Base-by-base conservation (phyloP, 2,113 vertebrate species). In the pig (Sus scrofa) region DNA sequence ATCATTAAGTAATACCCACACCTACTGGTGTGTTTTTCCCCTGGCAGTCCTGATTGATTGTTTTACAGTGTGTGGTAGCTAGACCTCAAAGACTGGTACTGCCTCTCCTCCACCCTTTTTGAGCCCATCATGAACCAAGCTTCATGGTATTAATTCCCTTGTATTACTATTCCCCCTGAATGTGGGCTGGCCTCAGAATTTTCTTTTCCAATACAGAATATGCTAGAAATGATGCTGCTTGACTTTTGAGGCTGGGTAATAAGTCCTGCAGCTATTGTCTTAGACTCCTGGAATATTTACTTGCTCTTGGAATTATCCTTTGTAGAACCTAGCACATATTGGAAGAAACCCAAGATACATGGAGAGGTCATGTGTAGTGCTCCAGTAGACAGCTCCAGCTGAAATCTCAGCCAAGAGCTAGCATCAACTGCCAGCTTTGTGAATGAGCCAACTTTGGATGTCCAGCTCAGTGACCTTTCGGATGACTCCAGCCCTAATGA, bases 121-220 rank as follows among this genome's bases (percentile, higher is more conserved):
- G 37, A 39, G 16, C 54, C 16, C 32, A 34, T n/a, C 32, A 62
- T 3, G 15, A 44, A 56, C 24, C 13, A 34, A 26, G 27, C 32
- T 37, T 58, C 52, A 13, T 4, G 9, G 19, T 83, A 74, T 37
- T 32, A 39, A 77, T 52, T 37, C 26, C 32, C 6, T 70, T 87
- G 16, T 22, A 56, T 3, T 82, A n/a, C 16, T 24, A 56, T 7
- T 85, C n/a, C 30, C 27, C 39, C 34, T n/a, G 27, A 81, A 71
- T 26, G 73, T 67, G 14, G 50, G 24, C 34, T 56, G 50, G 13
- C 16, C 58, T 84, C 65, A 39, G 15, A 26, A 62, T 10, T 34
- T 77, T 86, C 19, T 88, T 30, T 77, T n/a, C 34, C n/a, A 95
- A 96, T 30, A 94, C 0, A 81, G 65, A 79, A 52, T 67, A 63